A percentile compares a stretch with the other conserved stretches of the same genome.
Evolutionary conservation across 2,797 vertebrate species (phyloP).

Genomic region (Craterocephalus amniculus): DNA sequence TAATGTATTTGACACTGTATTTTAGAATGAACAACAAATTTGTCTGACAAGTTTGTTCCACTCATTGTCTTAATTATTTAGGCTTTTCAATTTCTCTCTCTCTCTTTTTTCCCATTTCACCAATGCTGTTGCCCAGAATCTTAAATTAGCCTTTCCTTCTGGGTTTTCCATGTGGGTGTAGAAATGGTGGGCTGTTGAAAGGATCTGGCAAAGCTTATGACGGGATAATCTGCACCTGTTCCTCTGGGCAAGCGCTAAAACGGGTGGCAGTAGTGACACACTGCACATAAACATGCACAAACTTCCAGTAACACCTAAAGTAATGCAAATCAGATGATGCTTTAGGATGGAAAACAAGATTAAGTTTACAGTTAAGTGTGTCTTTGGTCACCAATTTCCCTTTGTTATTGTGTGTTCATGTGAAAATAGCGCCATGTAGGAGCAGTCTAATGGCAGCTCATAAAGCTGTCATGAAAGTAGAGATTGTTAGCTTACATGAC

Average conservation of each 20-base stretch:
- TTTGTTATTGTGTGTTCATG: background rate
- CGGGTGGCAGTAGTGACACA: slow-evolving; percentile 56
- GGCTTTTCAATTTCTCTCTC: slow-evolving; percentile 21
- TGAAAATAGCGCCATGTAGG: background rate
- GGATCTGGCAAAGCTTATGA: slow-evolving; percentile 75
- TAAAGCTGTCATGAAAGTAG: background rate
- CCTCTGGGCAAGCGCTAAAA: slow-evolving; percentile 74
- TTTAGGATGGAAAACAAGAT: background rate
- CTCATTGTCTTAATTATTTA: slow-evolving; percentile 30
- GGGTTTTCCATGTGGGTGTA: slow-evolving; percentile 76
- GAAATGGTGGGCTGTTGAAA: slow-evolving; percentile 74
- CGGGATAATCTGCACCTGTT: slow-evolving; percentile 82
- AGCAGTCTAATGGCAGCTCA: background rate
- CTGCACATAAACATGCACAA: slow-evolving; percentile 43
- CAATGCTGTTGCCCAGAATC: slow-evolving; percentile 63
- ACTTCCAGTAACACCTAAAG: slow-evolving; percentile 24
- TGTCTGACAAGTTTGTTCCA: slow-evolving; percentile 27
- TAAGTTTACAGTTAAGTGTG: background rate
- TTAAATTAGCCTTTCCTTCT: slow-evolving; percentile 73
- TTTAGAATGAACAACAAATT: background rate
- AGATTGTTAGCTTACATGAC: background rate
- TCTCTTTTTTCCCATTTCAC: slow-evolving; percentile 46
- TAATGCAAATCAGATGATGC: background rate
- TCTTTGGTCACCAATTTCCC: background rate
- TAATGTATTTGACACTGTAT: slow-evolving; percentile 4